Evolutionary conservation across 2,113 vertebrate species (phyloP).

Genomic region (Thamnaconus septentrionalis): DNA sequence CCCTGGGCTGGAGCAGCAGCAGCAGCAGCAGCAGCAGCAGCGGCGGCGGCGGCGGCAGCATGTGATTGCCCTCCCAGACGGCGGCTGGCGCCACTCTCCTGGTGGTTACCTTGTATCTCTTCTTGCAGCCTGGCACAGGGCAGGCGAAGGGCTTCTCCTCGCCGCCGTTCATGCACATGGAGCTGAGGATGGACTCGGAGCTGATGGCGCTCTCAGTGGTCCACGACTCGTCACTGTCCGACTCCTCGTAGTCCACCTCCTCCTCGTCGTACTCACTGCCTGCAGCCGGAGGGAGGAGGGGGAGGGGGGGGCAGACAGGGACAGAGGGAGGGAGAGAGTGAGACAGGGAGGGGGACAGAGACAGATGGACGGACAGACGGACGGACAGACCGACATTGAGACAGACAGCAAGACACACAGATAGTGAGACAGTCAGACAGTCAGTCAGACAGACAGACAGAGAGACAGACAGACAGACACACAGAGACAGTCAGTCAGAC

Average conservation of each 20-base stretch:
- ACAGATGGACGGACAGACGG: no score
- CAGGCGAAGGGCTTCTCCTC: conserved; percentile 98
- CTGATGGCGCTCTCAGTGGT: conserved; percentile 99
- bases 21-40: no score
- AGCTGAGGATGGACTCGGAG: conserved; percentile 97
- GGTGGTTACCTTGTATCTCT: conserved; percentile 92
- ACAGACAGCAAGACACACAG: no score
- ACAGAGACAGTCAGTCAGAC: no score
- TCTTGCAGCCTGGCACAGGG: conserved; percentile 97
- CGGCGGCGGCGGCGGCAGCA: background rate
- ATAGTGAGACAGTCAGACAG: no score
- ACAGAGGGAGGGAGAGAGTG: no score
- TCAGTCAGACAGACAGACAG: no score
- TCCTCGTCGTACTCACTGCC: conserved; percentile 98
- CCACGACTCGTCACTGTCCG: conserved; percentile 98
- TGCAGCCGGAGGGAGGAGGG: conserved; percentile 50
- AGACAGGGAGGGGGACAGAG: no score
- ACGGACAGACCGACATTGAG: no score
- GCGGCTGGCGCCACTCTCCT: conserved; percentile 9
- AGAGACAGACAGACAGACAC: no score
- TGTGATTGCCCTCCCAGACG: conserved; percentile 39
- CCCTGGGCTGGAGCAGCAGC: conserved; percentile 13
- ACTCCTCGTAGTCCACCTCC: conserved; percentile 98
- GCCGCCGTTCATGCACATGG: conserved; percentile 98
- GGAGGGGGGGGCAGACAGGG: no score